phyloP scores from a whole-genome alignment of 2,888 invertebrate species.

The Oligia fasciuncula region DNA sequence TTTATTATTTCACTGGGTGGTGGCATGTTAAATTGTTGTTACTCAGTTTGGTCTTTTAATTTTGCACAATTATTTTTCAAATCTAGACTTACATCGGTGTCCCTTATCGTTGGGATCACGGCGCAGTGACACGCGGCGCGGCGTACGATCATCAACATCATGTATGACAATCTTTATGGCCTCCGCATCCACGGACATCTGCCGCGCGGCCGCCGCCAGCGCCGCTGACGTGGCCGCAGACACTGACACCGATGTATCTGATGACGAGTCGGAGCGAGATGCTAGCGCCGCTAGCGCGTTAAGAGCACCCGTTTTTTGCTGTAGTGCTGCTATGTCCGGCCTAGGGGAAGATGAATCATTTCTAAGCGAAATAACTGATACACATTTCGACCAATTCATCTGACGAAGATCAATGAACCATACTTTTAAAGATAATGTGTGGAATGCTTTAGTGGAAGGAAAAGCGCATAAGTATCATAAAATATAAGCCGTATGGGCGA shows the following conservation, averaged over 20 bases:
- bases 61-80: background rate
- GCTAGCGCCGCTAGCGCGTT: constrained; percentile 85
- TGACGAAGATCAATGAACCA: background rate
- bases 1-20: background rate
- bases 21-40: background rate
- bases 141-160: constrained; percentile 95
- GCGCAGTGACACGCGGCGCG: constrained; percentile 93
- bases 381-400: background rate
- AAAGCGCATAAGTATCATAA: background rate
- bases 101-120: constrained; percentile 95
- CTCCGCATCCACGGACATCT: constrained; percentile 97
- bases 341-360: constrained; percentile 81
- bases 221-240: constrained; percentile 88
- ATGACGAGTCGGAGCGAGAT: constrained; percentile 77
- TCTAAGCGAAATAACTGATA: background rate
- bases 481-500: background rate
- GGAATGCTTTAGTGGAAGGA: background rate
- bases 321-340: constrained; percentile 93
- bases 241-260: constrained; percentile 81
- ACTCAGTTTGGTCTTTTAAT: background rate
- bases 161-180: constrained; percentile 98
- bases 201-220: constrained; percentile 91
- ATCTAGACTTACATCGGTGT: constrained; percentile 93
- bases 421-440: background rate
- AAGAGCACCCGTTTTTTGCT: constrained; percentile 90